A percentile compares a stretch with the other conserved stretches of the same genome.
Evolutionary conservation across 2,888 invertebrate species (phyloP).

Genomic region (Creontiades dilutus): DNA sequence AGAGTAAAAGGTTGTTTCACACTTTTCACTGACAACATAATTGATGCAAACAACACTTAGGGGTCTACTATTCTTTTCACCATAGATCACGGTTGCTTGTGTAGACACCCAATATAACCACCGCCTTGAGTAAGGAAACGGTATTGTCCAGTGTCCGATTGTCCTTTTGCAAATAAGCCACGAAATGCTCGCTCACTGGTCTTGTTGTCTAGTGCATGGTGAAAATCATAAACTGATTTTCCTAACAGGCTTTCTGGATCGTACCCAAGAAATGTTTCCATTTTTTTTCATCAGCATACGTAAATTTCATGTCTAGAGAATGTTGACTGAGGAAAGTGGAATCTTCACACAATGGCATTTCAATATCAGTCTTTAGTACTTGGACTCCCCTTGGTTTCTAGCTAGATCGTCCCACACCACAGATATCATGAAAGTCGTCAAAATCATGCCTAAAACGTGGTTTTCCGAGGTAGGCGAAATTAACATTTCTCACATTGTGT

Average conservation of each 20-base stretch:
- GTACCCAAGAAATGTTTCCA: conserved; percentile 90
- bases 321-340: conserved; percentile 95
- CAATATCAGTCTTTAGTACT: conserved; percentile 96
- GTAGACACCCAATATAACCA: conserved; percentile 97
- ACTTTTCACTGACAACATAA: conserved; percentile 85
- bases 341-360: conserved; percentile 88
- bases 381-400: no score
- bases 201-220: conserved; percentile 92
- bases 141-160: conserved; percentile 95
- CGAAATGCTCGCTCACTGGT: conserved; percentile 92
- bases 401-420: no score
- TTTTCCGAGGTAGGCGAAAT: no score
- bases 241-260: conserved; percentile 89
- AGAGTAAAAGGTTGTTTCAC: conserved; percentile 72
- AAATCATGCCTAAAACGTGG: no score
- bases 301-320: conserved; percentile 95
- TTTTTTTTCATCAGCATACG: conserved; percentile 96
- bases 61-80: conserved; percentile 88
- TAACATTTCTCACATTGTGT: no score
- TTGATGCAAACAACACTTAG: conserved; percentile 96
- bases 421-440: no score
- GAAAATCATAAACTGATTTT: conserved; percentile 92
- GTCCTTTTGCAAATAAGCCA: conserved; percentile 95
- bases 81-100: conserved; percentile 95
- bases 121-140: conserved; percentile 94